Evolutionary conservation across 2,113 vertebrate species (phyloP).

Genomic region (Ophiodon elongatus): DNA sequence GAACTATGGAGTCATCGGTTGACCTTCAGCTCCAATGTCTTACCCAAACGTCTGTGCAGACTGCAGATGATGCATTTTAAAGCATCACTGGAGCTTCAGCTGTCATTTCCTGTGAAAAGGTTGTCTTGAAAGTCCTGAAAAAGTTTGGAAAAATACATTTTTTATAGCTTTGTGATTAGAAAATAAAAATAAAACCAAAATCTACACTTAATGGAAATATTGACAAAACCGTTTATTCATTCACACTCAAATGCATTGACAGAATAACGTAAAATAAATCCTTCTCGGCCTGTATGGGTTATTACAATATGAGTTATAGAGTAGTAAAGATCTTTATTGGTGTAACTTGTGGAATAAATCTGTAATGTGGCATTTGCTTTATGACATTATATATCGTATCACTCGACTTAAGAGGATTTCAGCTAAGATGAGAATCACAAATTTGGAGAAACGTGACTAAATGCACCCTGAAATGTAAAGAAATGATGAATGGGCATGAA

Average conservation of each 20-base stretch:
- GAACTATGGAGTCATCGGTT: neutral
- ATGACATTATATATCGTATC: neutral
- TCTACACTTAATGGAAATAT: neutral
- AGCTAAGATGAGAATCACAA: neutral
- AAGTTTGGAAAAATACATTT: neutral
- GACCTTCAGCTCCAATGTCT: neutral
- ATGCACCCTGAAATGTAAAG: neutral
- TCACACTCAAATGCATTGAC: neutral
- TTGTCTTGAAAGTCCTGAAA: neutral
- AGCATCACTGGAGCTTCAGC: neutral
- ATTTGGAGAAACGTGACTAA: neutral
- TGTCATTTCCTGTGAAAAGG: neutral
- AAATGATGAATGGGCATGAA: slow-evolving; percentile 13
- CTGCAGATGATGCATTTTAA: neutral
- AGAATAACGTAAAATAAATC: neutral
- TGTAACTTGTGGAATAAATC: neutral
- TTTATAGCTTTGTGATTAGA: neutral
- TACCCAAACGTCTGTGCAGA: neutral
- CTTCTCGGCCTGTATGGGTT: neutral
- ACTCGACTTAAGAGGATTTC: neutral
- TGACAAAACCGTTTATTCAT: neutral
- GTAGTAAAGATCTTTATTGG: neutral
- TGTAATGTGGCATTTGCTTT: too few species aligned
- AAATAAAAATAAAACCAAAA: neutral
- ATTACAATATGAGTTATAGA: too few species aligned